Evolutionary conservation across 2,797 vertebrate species (phyloP).

Genomic region (Pitangus sulphuratus): DNA sequence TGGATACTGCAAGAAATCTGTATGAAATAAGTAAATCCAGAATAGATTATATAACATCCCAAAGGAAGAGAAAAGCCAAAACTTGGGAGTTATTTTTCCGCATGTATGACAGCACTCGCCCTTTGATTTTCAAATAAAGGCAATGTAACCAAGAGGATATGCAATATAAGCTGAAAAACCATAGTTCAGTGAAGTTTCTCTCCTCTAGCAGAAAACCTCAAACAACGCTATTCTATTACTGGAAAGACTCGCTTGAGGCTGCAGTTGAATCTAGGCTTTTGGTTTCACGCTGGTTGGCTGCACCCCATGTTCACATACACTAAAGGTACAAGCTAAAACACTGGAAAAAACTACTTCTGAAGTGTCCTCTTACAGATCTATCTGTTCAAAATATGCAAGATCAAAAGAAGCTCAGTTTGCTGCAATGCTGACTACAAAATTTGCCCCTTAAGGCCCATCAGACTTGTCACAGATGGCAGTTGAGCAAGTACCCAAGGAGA

Average conservation of each 20-base stretch:
- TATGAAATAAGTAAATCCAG: not conserved
- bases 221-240: not conserved
- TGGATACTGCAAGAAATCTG: not conserved
- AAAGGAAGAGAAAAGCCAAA: not conserved
- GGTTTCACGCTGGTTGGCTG: not conserved
- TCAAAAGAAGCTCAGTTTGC: not conserved
- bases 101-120: not conserved
- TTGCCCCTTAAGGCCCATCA: not conserved
- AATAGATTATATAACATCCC: not conserved
- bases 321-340: not conserved
- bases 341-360: not conserved
- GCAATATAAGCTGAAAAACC: not conserved
- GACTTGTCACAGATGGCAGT: not conserved
- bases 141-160: not conserved
- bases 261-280: not conserved
- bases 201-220: not conserved
- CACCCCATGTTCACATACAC: not conserved
- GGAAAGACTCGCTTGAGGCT: not conserved
- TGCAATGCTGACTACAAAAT: not conserved
- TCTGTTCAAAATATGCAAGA: not conserved
- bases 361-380: not conserved
- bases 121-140: not conserved
- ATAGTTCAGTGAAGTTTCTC: not conserved
- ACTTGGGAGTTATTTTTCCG: not conserved
- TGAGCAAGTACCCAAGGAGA: not conserved